Evolutionary conservation across 2,888 invertebrate genomes (phyloP), one percentile per base, ranked within the genome.

Genomic region (Drosophila trichaetosa): DNA sequence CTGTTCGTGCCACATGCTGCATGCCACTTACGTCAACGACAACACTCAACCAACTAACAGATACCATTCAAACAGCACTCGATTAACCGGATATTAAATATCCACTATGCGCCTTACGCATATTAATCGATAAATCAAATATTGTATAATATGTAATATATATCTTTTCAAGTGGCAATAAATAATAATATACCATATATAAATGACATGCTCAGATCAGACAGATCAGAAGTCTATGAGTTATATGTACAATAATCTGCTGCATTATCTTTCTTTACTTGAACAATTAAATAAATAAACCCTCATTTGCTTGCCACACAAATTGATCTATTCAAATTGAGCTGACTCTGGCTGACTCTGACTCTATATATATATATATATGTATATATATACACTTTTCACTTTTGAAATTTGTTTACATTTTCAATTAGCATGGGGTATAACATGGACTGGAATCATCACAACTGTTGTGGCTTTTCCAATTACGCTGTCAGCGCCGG

Each of bases 1-100:
- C 68, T 75, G 71, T 79, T 82, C 65, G 75, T 66, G 63, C 60
- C 80, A 82, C 68, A 79, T 79, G 81, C 56, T 60, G 51, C 81
- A 40, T 38, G n/a, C 24, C 27, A 48, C 54, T 65, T 62, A 71
- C 71, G 69, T 76, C 27, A 24, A n/a, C 27, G 7, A 4, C 33
- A 24, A 40, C 18, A 48, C 31, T 38, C 5, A 33, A 6, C 10
- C 40, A 31, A 57, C 60, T 18, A 6, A 11, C 27, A 57, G 2
- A 51, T 40, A 58, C 67, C 61, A 46, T 8, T 46, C 46, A 46
- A 46, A 24, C 46, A 4, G 7, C 16, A 8, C 46, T 24, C 16
- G 46, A 46, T 24, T 46, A 24, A 24, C 16, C 46, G 46, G 24
- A 16, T 46, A 46, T 46, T 46, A 16, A 46, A 46, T 46, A 46